These are phyloP conservation scores for Caenorhabditis sp. DNA, from an alignment of 2,888 invertebrate genomes.

Conservation along the genomic window DNA sequence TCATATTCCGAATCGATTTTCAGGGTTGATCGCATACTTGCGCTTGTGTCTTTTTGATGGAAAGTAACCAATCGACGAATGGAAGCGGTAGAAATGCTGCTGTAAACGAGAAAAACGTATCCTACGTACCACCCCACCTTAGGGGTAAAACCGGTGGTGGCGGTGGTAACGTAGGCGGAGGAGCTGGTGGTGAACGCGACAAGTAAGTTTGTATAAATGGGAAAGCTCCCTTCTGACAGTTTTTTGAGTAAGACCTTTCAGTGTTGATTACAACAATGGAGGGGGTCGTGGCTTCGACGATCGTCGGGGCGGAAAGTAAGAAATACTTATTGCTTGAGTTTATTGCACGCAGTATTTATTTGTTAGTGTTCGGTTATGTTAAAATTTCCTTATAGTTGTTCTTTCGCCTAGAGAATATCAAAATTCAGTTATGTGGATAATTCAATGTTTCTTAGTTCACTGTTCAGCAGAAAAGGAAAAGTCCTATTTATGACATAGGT, in stretches of 20 bases:
- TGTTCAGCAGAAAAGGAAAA: too few species aligned
- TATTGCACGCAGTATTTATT: background rate
- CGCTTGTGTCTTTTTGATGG: conserved; percentile 56
- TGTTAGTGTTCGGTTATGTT: background rate
- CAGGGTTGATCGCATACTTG: conserved; percentile 48
- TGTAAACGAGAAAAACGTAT: conserved; percentile 40
- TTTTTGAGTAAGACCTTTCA: background rate
- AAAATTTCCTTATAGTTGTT: too few species aligned
- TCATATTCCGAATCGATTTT: background rate
- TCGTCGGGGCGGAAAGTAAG: conserved; percentile 7
- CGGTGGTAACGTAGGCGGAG: conserved; percentile 35
- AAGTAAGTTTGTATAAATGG: background rate
- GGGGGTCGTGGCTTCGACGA: conserved; percentile 25
- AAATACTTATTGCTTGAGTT: background rate
- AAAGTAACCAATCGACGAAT: conserved; percentile 54
- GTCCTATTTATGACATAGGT: too few species aligned
- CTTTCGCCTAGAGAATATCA: too few species aligned
- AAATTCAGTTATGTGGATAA: too few species aligned
- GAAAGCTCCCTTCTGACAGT: background rate
- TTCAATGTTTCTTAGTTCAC: too few species aligned
- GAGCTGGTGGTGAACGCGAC: conserved; percentile 25
- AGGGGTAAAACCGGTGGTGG: conserved; percentile 42
- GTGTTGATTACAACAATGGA: conserved; percentile 29
- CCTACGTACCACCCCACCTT: conserved; percentile 66
- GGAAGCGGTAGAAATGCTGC: conserved; percentile 60